These are phyloP conservation scores for Tetragonula clypearis DNA, from an alignment of 1,140 invertebrate genomes.

Conservation along the genomic window DNA sequence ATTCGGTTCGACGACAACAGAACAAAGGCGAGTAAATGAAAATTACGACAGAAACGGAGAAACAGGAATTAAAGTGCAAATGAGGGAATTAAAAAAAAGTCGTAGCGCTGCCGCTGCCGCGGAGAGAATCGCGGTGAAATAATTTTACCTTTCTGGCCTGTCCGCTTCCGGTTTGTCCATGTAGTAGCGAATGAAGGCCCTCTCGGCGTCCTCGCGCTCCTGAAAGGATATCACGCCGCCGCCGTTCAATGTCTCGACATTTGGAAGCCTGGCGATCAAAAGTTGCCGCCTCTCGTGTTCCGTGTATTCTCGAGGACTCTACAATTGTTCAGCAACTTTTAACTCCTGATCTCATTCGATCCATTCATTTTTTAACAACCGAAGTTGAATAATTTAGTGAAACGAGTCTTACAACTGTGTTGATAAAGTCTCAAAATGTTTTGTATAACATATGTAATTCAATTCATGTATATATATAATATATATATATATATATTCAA, in stretches of 20 bases:
- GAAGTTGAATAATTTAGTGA: too few species aligned
- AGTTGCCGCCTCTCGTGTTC: slow-evolving; percentile 93
- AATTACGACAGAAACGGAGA: not conserved
- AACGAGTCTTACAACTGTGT: not conserved
- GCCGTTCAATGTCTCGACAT: slow-evolving; percentile 92
- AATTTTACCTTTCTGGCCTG: slow-evolving; percentile 86
- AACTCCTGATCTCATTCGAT: not conserved
- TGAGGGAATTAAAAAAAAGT: not conserved
- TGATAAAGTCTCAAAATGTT: not conserved
- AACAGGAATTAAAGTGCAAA: not conserved
- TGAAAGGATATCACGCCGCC: slow-evolving; percentile 91
- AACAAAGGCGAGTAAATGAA: too few species aligned
- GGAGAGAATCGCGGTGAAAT: not conserved
- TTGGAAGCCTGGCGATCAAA: slow-evolving; percentile 92
- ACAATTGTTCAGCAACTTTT: slow-evolving; percentile 75
- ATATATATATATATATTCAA: too few species aligned
- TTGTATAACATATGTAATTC: not conserved
- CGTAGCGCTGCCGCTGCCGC: not conserved
- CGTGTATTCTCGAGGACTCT: slow-evolving; percentile 89
- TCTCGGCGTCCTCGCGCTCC: slow-evolving; percentile 95
- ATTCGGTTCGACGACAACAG: not conserved
- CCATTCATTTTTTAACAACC: too few species aligned
- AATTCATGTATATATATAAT: too few species aligned
- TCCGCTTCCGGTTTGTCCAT: slow-evolving; percentile 93
- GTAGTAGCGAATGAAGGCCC: slow-evolving; percentile 95